These are phyloP conservation scores for Echinops telfairi DNA, from an alignment of 2,113 vertebrate species.

Conservation along the genomic window DNA sequence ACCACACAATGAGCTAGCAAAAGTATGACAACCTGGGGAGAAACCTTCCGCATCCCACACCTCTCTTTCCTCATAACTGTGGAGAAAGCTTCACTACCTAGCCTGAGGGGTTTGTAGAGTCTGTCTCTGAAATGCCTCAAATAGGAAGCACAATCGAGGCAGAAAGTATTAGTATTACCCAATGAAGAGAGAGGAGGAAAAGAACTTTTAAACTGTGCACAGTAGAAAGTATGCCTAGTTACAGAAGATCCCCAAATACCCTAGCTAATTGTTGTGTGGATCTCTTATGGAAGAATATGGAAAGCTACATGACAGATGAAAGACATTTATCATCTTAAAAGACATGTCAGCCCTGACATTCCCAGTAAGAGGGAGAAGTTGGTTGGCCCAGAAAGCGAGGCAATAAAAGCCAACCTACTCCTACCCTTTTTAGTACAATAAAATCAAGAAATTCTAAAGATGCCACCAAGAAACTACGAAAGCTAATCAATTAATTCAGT, in stretches of 20 bases:
- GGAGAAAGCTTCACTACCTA: neutral
- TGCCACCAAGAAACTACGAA: neutral
- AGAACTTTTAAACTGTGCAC: neutral
- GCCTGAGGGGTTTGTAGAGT: neutral
- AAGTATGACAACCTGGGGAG: no score
- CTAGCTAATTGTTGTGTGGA: neutral
- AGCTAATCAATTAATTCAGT: no score
- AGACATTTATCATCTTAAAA: neutral
- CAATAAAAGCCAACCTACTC: conserved; percentile 2
- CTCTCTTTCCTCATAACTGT: neutral
- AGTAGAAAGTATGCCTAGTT: neutral
- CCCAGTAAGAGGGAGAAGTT: neutral
- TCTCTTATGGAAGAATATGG: neutral
- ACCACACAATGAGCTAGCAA: no score
- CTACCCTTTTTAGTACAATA: conserved; percentile 55
- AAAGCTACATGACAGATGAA: neutral
- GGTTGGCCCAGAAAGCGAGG: neutral
- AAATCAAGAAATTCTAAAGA: neutral
- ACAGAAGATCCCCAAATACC: neutral
- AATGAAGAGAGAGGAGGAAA: neutral
- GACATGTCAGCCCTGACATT: neutral
- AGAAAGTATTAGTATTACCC: neutral
- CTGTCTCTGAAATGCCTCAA: conserved; percentile 6
- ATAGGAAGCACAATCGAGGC: neutral
- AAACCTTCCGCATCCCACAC: no score